Percentiles rank a stretch among this genome's conserved stretches.
These are phyloP conservation scores for Enteromius thamalakanensis DNA, from an alignment of 2,797 vertebrate species.

Conservation along the genomic window DNA sequence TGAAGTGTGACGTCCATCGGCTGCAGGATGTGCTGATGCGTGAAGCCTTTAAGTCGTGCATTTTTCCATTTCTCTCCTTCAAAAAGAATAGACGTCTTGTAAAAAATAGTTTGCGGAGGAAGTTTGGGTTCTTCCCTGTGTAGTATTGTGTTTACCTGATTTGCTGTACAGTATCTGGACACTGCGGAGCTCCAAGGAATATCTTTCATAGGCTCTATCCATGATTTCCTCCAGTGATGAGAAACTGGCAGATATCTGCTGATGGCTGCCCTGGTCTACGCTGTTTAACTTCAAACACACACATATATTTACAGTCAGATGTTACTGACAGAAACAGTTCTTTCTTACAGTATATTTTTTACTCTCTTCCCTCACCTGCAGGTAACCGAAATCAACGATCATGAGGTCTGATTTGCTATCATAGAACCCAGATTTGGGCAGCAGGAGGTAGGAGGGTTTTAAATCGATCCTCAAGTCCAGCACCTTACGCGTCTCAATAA, in stretches of 20 bases:
- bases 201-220: conserved; percentile 95
- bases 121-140: neutral
- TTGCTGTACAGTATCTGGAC: conserved; percentile 92
- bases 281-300: conserved; percentile 82
- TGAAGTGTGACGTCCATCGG: conserved; percentile 91
- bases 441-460: conserved; percentile 90
- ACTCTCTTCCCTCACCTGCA: conserved; percentile 77
- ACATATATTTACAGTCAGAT: conserved; percentile 38
- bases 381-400: conserved; percentile 91
- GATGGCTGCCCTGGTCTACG: conserved; percentile 76
- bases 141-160: conserved; percentile 78
- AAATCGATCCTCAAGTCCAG: conserved; percentile 89
- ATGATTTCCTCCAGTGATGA: conserved; percentile 95
- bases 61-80: conserved; percentile 90
- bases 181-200: conserved; percentile 86
- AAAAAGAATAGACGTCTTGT: neutral
- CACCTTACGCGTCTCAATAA: conserved; percentile 92
- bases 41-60: conserved; percentile 82
- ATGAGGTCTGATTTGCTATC: conserved; percentile 81
- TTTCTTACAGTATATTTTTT: neutral
- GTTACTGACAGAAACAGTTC: neutral
- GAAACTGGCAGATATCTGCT: conserved; percentile 71
- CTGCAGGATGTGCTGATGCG: conserved; percentile 86
- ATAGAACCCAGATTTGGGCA: conserved; percentile 89
- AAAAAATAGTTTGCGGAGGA: neutral